Evolutionary conservation across 2,888 invertebrate genomes (phyloP).

Genomic region (Synanthedon vespiformis): DNA sequence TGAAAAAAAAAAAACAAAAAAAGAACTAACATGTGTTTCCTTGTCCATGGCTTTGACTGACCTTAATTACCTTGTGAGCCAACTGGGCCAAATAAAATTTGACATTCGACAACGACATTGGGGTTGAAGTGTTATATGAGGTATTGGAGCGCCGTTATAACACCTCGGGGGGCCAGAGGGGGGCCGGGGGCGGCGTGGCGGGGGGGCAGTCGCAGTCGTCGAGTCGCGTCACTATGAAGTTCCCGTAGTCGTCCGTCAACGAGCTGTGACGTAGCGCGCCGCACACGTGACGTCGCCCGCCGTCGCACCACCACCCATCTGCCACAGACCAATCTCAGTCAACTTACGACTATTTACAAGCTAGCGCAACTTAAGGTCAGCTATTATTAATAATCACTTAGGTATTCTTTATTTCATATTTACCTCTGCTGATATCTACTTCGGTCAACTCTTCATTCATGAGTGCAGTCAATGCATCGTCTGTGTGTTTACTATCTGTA

Average conservation of each 20-base stretch:
- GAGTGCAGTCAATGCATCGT: conserved; percentile 54
- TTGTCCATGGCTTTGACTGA: too few relatives aligned
- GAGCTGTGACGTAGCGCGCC: conserved; percentile 52
- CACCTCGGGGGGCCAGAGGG: conserved; percentile 22
- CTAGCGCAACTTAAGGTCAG: background rate
- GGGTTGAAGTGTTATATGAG: background rate
- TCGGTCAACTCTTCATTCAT: conserved; percentile 63
- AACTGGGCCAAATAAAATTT: too few relatives aligned
- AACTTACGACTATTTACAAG: too few relatives aligned
- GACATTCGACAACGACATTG: too few relatives aligned
- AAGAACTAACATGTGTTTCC: too few relatives aligned
- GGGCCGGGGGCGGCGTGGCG: conserved; percentile 8
- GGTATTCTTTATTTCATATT: conserved; percentile 5
- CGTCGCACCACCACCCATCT: conserved; percentile 50
- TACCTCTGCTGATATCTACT: conserved; percentile 53
- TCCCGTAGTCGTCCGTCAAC: conserved; percentile 67
- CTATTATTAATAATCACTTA: too few relatives aligned
- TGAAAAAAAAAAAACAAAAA: too few relatives aligned
- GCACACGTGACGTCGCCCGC: conserved; percentile 51
- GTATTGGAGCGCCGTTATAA: conserved; percentile 2
- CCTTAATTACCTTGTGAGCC: too few relatives aligned
- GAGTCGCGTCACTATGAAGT: conserved; percentile 50
- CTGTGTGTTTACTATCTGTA: conserved; percentile 43
- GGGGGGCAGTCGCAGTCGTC: conserved; percentile 57
- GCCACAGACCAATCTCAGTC: background rate